Conservation (phyloP, 2,797 vertebrate genomes). For the Heliangelus exortis region DNA sequence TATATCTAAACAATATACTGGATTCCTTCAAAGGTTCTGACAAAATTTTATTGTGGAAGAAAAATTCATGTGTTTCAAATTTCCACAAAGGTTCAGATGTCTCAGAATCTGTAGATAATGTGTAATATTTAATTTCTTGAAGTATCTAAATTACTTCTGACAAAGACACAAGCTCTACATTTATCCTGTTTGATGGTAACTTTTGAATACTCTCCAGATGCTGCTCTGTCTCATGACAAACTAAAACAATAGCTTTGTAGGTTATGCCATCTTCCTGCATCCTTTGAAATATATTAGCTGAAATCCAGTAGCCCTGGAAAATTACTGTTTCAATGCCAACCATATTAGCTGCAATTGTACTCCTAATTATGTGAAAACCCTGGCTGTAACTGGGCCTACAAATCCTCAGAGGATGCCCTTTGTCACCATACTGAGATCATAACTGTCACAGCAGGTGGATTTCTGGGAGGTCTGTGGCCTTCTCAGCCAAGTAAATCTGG, state of each 20-base stretch:
- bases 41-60: not conserved
- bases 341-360: not conserved
- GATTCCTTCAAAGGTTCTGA: not conserved
- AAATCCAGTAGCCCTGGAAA: not conserved
- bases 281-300: not conserved
- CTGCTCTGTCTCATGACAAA: not conserved
- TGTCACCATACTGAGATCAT: fast-evolving
- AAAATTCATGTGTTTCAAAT: not conserved
- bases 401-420: not conserved
- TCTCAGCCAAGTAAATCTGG: not conserved
- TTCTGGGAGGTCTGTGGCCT: not conserved
- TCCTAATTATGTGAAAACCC: not conserved
- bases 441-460: not conserved
- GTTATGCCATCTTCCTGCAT: constrained; percentile 40
- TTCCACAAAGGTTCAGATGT: not conserved
- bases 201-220: not conserved
- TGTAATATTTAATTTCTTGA: not conserved
- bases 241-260: constrained; percentile 18
- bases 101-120: not conserved
- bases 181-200: not conserved
- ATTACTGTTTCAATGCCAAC: not conserved
- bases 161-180: not conserved
- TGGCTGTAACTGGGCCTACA: not conserved
- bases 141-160: not conserved
- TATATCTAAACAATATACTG: not conserved